These are phyloP conservation scores for Archocentrus centrarchus DNA, from an alignment of 2,113 vertebrate genomes.

Conservation along the genomic window DNA sequence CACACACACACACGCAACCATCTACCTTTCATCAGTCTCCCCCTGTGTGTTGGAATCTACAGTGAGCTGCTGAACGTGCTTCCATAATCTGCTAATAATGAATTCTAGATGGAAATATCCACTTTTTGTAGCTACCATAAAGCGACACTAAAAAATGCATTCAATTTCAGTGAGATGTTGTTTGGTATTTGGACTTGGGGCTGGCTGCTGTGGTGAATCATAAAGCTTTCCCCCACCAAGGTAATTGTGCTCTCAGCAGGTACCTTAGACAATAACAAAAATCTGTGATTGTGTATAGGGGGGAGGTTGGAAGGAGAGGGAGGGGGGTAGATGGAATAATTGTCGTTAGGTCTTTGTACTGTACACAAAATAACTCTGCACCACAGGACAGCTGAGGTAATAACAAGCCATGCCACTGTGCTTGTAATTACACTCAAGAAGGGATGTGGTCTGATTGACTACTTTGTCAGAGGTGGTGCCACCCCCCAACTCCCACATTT, in stretches of 20 bases:
- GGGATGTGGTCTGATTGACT: conserved; percentile 54
- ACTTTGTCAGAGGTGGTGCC: conserved; percentile 47
- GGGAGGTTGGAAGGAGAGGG: not conserved
- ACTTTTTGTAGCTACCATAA: conserved; percentile 8
- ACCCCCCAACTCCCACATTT: not conserved
- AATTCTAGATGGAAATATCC: conserved; percentile 25
- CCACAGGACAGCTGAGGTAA: conserved; percentile 65
- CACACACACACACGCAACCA: not conserved
- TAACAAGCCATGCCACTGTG: conserved; percentile 62
- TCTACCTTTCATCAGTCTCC: conserved; percentile 7
- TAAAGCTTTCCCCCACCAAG: conserved; percentile 37
- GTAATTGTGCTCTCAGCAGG: conserved; percentile 64
- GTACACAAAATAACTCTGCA: conserved; percentile 67
- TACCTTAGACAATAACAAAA: conserved; percentile 60
- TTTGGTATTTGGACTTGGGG: conserved; percentile 50
- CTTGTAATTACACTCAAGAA: conserved; percentile 64
- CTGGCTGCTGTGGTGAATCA: conserved; percentile 40
- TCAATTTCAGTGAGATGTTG: conserved; percentile 50
- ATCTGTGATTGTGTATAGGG: conserved; percentile 44
- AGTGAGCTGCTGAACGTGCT: conserved; percentile 33
- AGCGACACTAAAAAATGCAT: conserved; percentile 53
- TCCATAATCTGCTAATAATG: conserved; percentile 34
- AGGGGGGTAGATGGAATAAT: conserved; percentile 49
- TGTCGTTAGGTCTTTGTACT: conserved; percentile 55
- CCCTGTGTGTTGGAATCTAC: conserved; percentile 1